These are phyloP conservation scores for Stictonetta naevosa DNA, from an alignment of 2,113 vertebrate genomes.

Conservation along the genomic window DNA sequence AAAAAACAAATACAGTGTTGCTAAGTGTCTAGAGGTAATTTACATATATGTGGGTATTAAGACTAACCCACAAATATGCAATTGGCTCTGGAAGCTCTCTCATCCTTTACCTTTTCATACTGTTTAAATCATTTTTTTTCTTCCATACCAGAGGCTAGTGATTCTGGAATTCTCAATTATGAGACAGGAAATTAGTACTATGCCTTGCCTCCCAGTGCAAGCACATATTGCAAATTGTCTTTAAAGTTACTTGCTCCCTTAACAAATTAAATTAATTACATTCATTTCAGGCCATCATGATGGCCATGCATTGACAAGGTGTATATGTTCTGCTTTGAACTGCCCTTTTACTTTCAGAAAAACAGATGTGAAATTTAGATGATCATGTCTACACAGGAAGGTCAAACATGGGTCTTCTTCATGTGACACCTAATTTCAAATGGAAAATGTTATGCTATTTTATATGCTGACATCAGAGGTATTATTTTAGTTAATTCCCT, in stretches of 20 bases:
- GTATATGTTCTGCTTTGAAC: conserved; percentile 1
- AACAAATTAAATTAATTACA: conserved; percentile 62
- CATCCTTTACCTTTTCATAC: neutral
- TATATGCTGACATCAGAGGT: conserved; percentile 13
- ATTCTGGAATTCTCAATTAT: neutral
- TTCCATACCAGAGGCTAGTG: neutral
- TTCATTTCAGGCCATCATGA: conserved; percentile 56
- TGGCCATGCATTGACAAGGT: conserved; percentile 48
- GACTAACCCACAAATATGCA: neutral
- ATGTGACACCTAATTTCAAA: conserved; percentile 32
- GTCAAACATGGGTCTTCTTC: conserved; percentile 47
- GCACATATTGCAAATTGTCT: conserved; percentile 44
- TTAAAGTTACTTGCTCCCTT: conserved; percentile 67
- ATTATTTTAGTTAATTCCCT: conserved; percentile 42
- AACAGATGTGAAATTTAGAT: conserved; percentile 66
- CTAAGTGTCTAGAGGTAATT: neutral
- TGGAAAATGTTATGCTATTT: conserved; percentile 46
- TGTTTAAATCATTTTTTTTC: neutral
- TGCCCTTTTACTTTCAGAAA: conserved; percentile 38
- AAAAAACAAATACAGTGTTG: neutral
- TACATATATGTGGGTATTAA: neutral
- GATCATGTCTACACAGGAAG: conserved; percentile 32
- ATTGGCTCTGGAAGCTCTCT: neutral
- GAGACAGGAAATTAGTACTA: conserved; percentile 20
- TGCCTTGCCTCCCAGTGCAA: conserved; percentile 23